Conservation (phyloP, 2,888 invertebrate genomes). For the Bellardia bayeri region DNA sequence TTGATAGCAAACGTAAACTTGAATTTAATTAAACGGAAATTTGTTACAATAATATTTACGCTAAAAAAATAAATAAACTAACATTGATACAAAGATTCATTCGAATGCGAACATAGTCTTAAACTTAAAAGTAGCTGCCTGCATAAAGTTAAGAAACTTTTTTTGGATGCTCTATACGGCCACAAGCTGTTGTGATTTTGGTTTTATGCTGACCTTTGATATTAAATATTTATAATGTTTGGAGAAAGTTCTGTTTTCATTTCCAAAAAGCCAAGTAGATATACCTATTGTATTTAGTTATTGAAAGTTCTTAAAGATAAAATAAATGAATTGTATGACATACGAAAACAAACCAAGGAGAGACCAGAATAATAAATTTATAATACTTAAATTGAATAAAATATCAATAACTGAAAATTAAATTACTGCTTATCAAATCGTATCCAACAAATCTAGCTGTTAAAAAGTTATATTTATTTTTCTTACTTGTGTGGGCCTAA, state of each 20-base stretch:
- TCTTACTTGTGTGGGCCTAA: background rate
- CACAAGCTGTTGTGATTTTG: slow-evolving; percentile 9
- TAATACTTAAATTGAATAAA: slow-evolving; percentile 23
- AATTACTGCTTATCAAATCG: background rate
- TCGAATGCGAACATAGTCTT: background rate
- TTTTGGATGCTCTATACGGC: background rate
- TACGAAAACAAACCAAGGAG: background rate
- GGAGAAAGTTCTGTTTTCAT: background rate
- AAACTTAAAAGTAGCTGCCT: background rate
- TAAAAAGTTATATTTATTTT: background rate
- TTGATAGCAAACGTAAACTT: background rate
- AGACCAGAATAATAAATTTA: slow-evolving; percentile 32
- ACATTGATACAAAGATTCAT: background rate
- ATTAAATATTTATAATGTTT: slow-evolving; percentile 44
- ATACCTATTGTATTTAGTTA: background rate
- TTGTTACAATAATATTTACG: slow-evolving; percentile 26
- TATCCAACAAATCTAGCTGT: background rate
- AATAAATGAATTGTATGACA: slow-evolving; percentile 2
- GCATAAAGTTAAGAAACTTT: background rate
- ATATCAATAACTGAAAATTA: slow-evolving; percentile 16
- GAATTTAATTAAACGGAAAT: slow-evolving; percentile 49
- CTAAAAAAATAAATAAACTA: background rate
- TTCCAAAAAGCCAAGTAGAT: background rate
- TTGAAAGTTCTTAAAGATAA: background rate
- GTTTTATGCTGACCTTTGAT: background rate